Conservation (phyloP, 2,797 vertebrate genomes). For the Bradypus variegatus region DNA sequence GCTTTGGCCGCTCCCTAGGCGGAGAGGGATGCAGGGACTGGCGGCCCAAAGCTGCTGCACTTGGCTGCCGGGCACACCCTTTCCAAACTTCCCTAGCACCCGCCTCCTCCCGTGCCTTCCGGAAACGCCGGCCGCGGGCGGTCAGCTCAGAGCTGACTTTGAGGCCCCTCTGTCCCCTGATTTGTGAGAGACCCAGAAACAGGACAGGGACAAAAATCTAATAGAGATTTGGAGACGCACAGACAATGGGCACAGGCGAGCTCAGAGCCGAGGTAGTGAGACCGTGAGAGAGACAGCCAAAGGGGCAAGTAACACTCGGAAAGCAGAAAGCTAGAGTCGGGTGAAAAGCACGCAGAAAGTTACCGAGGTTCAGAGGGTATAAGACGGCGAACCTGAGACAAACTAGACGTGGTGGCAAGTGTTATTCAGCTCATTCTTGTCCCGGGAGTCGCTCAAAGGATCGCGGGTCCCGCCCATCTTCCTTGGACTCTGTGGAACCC, state of each 20-base stretch:
- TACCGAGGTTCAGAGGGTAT: background rate
- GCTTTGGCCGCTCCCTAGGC: background rate
- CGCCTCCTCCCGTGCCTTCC: background rate
- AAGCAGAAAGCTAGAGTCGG: background rate
- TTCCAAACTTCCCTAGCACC: background rate
- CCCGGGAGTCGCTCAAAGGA: background rate
- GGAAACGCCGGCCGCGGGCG: background rate
- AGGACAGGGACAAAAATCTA: slow-evolving; percentile 2
- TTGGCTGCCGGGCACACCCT: background rate
- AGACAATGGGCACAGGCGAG: background rate
- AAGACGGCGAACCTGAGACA: background rate
- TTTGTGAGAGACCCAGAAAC: background rate
- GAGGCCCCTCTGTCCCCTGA: background rate
- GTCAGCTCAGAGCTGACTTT: background rate
- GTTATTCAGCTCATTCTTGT: background rate
- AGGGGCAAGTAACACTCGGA: background rate
- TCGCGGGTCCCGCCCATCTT: background rate
- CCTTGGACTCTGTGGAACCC: background rate
- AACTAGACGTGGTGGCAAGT: background rate
- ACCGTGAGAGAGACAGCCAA: background rate
- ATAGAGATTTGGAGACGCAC: background rate
- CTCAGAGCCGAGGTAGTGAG: background rate
- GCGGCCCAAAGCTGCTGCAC: background rate
- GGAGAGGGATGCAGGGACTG: background rate
- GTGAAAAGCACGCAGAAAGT: background rate